Conservation (phyloP, 64 coral and sea anemone species). For the Dendronephthya gigantea region DNA sequence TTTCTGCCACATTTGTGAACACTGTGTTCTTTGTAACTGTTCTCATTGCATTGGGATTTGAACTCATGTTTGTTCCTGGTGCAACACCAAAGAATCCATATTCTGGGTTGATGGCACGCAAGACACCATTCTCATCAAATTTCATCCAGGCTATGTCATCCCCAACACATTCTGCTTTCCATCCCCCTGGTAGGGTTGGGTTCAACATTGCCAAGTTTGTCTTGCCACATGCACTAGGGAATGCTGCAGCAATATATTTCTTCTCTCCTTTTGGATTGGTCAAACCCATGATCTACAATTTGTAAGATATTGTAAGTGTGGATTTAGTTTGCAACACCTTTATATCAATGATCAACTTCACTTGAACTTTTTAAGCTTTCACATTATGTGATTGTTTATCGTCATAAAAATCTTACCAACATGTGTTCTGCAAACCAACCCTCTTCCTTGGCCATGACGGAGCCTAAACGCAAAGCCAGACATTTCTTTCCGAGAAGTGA, state of each 20-base stretch:
- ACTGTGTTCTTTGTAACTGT: constrained; percentile 50
- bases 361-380: too few relatives aligned
- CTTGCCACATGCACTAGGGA: constrained; percentile 84
- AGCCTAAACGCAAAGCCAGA: constrained; percentile 74
- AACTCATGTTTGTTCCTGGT: constrained; percentile 62
- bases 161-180: constrained; percentile 85
- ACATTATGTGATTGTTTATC: too few relatives aligned
- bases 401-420: constrained; percentile 49
- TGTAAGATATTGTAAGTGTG: background rate
- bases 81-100: constrained; percentile 84
- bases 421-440: constrained; percentile 88
- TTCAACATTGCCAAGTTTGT: constrained; percentile 84
- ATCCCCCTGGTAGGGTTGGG: constrained; percentile 67
- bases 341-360: background rate
- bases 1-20: constrained; percentile 69
- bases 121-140: constrained; percentile 67
- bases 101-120: constrained; percentile 79
- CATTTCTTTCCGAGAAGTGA: constrained; percentile 81
- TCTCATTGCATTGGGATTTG: constrained; percentile 68
- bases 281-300: constrained; percentile 49
- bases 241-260: constrained; percentile 70
- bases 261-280: constrained; percentile 73
- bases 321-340: background rate
- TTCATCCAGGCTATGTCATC: constrained; percentile 95
- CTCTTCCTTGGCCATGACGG: constrained; percentile 57